Evolutionary conservation across 2,888 invertebrate genomes (phyloP).

Genomic region (Megalurothrips usitatus): DNA sequence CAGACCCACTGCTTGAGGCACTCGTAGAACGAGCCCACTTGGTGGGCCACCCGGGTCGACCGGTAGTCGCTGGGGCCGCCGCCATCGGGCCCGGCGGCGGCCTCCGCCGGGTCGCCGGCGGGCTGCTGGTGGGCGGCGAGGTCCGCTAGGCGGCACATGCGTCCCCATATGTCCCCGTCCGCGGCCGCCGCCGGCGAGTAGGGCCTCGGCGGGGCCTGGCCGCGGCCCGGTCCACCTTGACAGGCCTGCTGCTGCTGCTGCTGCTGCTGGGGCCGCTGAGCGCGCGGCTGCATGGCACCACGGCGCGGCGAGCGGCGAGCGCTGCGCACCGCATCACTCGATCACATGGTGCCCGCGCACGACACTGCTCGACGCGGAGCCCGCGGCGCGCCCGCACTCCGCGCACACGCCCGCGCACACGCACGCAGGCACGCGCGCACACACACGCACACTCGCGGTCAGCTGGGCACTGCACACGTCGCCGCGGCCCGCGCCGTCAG

Average conservation of each 20-base stretch:
- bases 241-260: background rate
- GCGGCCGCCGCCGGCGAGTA: conserved; percentile 14
- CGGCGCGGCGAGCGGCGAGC: background rate
- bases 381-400: background rate
- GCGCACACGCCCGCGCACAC: background rate
- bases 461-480: background rate
- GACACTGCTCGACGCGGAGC: background rate
- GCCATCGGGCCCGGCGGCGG: conserved; percentile 14
- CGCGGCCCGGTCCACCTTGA: conserved; percentile 19
- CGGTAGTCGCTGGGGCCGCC: conserved; percentile 28
- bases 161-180: conserved; percentile 29
- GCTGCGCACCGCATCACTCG: background rate
- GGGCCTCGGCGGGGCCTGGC: background rate
- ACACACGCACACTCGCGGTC: background rate
- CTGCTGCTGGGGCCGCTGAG: background rate
- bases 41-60: background rate
- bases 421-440: background rate
- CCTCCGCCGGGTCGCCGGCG: conserved; percentile 31
- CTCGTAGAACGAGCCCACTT: conserved; percentile 12
- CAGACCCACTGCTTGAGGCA: conserved; percentile 24
- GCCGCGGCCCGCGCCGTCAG: background rate
- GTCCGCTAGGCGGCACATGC: conserved; percentile 29
- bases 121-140: conserved; percentile 27
- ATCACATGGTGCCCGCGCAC: background rate
- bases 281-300: conserved; percentile 12